These are phyloP conservation scores for Brachyalestes nurse DNA, from an alignment of 2,797 vertebrate genomes.

Conservation along the genomic window DNA sequence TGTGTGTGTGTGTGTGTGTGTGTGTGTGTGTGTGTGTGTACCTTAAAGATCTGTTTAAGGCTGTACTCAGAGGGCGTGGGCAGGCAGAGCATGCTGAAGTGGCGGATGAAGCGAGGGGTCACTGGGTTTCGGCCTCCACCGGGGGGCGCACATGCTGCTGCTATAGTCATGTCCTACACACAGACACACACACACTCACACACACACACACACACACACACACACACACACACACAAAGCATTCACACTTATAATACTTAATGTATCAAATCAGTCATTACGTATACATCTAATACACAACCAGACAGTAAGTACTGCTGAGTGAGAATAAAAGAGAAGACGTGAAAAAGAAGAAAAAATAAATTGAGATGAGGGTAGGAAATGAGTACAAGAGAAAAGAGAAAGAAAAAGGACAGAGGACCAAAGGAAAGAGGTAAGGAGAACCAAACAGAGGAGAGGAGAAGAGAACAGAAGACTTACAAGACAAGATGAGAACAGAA, in stretches of 20 bases:
- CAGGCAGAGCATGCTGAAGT: conserved; percentile 87
- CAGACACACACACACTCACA: neutral
- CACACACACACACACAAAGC: neutral
- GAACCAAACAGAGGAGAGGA: too few relatives aligned
- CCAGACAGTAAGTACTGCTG: too few relatives aligned
- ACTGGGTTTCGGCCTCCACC: conserved; percentile 88
- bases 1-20: conserved; percentile 23
- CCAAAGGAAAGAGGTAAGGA: neutral
- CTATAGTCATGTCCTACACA: conserved; percentile 82
- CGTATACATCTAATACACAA: too few relatives aligned
- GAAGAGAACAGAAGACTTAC: too few relatives aligned
- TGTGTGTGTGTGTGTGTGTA: conserved; percentile 51
- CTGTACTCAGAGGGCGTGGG: conserved; percentile 85
- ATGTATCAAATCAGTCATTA: too few relatives aligned
- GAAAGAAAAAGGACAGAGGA: neutral
- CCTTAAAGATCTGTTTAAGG: conserved; percentile 88
- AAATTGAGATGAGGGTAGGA: neutral
- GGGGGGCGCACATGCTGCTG: conserved; percentile 84
- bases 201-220: neutral
- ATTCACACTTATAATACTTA: too few relatives aligned
- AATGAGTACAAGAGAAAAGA: neutral
- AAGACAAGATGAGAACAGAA: neutral
- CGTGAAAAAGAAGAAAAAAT: neutral
- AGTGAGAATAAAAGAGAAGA: neutral
- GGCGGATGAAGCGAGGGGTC: conserved; percentile 84